A percentile compares a stretch with the other conserved stretches of the same genome.
These are phyloP conservation scores for Tinamus major DNA, from an alignment of 2,797 vertebrate species.

Conservation along the genomic window DNA sequence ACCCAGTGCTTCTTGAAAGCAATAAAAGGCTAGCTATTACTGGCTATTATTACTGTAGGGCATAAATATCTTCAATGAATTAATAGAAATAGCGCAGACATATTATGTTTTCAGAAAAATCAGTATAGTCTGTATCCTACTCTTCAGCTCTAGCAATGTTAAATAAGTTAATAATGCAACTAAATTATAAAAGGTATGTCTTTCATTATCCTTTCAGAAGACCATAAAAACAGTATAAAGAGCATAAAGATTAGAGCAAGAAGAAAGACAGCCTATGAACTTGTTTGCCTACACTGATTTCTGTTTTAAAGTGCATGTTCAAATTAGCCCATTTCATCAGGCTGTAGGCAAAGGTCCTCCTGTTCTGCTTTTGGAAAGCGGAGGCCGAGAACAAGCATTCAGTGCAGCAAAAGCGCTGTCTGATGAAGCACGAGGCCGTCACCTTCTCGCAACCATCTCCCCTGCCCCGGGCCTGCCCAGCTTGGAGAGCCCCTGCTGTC, in stretches of 20 bases:
- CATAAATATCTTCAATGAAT: neutral
- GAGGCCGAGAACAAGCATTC: neutral
- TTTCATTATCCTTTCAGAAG: neutral
- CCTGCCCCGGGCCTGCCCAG: neutral
- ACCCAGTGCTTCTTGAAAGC: neutral
- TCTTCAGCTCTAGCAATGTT: conserved; percentile 4
- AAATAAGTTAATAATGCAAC: conserved; percentile 11
- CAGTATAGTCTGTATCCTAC: conserved; percentile 14
- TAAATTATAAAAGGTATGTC: conserved; percentile 3
- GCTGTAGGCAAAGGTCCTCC: neutral
- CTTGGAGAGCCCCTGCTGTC: neutral
- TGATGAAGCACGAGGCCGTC: neutral
- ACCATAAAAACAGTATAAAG: neutral
- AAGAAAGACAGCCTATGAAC: neutral
- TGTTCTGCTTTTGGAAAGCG: neutral
- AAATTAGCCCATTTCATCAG: neutral
- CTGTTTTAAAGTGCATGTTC: neutral
- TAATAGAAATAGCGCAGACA: conserved; percentile 1
- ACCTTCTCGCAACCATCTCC: neutral
- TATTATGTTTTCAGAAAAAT: neutral
- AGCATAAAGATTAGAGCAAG: neutral
- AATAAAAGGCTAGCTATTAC: neutral
- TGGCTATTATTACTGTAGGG: neutral
- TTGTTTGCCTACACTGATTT: neutral
- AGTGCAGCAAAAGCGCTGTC: neutral